phyloP scores from a whole-genome alignment of 2,888 invertebrate species.

The Lottia gigantea region DNA sequence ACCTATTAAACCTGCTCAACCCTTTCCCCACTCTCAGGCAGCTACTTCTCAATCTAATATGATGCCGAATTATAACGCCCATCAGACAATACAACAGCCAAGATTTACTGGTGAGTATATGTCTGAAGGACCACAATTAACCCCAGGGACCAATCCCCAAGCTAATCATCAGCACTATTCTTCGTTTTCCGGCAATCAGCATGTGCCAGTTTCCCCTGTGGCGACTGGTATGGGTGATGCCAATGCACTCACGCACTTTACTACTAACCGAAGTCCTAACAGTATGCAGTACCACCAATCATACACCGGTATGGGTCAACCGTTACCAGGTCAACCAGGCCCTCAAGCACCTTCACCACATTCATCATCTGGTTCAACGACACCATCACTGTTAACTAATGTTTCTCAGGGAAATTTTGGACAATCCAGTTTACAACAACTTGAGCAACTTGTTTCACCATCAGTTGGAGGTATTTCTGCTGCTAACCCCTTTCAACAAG shows the following conservation, averaged over 20 bases:
- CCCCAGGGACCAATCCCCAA: slow-evolving; percentile 21
- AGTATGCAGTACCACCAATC: slow-evolving; percentile 25
- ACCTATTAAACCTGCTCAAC: slow-evolving; percentile 19
- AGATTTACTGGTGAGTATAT: slow-evolving; percentile 23
- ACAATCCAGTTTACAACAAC: slow-evolving; percentile 42
- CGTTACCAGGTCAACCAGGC: slow-evolving; percentile 44
- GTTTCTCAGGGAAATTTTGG: slow-evolving; percentile 48
- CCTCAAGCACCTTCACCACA: slow-evolving; percentile 51
- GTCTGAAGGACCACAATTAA: slow-evolving; percentile 26
- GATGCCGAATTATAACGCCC: slow-evolving; percentile 9
- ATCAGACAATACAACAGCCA: slow-evolving; percentile 16
- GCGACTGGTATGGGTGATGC: slow-evolving; percentile 31
- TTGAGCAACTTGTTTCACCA: slow-evolving; percentile 47
- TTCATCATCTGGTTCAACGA: slow-evolving; percentile 34
- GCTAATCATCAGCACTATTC: slow-evolving; percentile 27
- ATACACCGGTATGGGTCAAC: slow-evolving; percentile 35
- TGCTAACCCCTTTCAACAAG: slow-evolving; percentile 37
- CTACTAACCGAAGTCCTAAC: slow-evolving; percentile 45
- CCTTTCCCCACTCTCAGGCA: slow-evolving; percentile 27
- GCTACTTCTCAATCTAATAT: slow-evolving; percentile 1
- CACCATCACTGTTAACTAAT: slow-evolving; percentile 32
- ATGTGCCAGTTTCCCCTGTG: slow-evolving; percentile 21
- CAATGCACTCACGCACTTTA: slow-evolving; percentile 42
- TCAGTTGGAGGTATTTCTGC: slow-evolving; percentile 25
- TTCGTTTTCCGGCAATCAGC: slow-evolving; percentile 26